Base-by-base conservation (phyloP, 2,888 invertebrate species). In the Lycophotia porphyrea region DNA sequence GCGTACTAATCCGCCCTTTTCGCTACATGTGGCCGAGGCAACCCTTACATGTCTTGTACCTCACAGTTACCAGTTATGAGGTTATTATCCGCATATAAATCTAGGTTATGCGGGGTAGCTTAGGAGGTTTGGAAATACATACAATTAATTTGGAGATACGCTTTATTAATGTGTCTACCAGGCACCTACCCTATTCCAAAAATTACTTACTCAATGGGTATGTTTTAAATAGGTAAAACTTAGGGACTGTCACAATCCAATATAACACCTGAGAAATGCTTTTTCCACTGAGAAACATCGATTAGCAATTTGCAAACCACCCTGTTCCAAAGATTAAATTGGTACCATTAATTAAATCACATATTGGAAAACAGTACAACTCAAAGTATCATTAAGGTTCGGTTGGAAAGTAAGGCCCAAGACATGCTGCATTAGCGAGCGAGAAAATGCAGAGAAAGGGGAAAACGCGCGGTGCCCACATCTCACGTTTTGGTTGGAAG, bases 71-170 rank as follows among this genome's bases (percentile, higher is more conserved):
- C 93, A 92, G 93, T 94, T 94, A 95, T 93, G 91, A 93, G 92
- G 92, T 92, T 93, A 95, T 96, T 94, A 95, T 95, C 93, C 94
- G 89, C 87, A 91, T 93, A 95, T 95, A 95, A 95, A 95, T 95
- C 93, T 95, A 94, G 94, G 94, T 93, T 94, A 94, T 91, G 87
- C 82, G 88, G 91, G 91, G 90, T 88, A 87, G 93, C 91, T 95
- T 93, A 93, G 90, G 88, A 85, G 88, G 89, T 88, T 90, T 90
- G 90, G 80, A 64, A 88, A 91, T 88, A 89, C 90, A 91, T 88
- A 89, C 90, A 90, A 95, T 95, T 95, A 94, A 95, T 95, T 93
- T 90, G 77, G 85, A 90, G 90, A 91, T 93, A 92, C 76, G 74
- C 64, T 76, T 88, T 87, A 91, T 91, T 86, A 91, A 92, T 92